Conservation (phyloP, 1,140 invertebrate species). For the Heliconius melpomene region DNA sequence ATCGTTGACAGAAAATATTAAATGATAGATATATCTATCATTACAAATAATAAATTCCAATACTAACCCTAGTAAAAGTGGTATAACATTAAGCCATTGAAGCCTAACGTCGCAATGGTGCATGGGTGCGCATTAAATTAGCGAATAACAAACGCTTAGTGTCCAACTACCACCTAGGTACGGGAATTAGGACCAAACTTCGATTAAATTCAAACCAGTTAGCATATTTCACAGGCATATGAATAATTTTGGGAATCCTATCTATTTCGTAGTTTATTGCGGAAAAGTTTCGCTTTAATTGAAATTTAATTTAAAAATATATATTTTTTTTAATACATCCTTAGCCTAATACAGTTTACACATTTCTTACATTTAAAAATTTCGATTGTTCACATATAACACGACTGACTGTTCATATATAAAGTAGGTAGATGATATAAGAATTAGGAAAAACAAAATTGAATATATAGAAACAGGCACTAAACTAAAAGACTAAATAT, state of each 20-base stretch:
- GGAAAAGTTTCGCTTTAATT: background rate
- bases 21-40: background rate
- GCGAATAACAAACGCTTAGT: conserved; percentile 14
- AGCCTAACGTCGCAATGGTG: conserved; percentile 22
- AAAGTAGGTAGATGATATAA: too few relatives aligned
- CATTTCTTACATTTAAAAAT: too few relatives aligned
- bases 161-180: conserved; percentile 18
- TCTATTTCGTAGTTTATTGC: background rate
- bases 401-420: too few relatives aligned
- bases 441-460: too few relatives aligned
- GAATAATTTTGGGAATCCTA: background rate
- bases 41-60: background rate
- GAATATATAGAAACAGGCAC: too few relatives aligned
- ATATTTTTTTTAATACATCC: too few relatives aligned
- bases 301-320: background rate
- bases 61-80: background rate
- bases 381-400: too few relatives aligned
- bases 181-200: background rate
- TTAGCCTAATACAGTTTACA: too few relatives aligned
- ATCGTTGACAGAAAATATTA: too few relatives aligned
- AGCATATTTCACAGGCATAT: background rate
- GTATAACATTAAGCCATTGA: conserved; percentile 16
- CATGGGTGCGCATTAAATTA: conserved; percentile 26
- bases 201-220: background rate
- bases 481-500: too few relatives aligned